These are phyloP conservation scores for Gambusia holbrooki DNA, from an alignment of 2,113 vertebrate species.

Conservation along the genomic window DNA sequence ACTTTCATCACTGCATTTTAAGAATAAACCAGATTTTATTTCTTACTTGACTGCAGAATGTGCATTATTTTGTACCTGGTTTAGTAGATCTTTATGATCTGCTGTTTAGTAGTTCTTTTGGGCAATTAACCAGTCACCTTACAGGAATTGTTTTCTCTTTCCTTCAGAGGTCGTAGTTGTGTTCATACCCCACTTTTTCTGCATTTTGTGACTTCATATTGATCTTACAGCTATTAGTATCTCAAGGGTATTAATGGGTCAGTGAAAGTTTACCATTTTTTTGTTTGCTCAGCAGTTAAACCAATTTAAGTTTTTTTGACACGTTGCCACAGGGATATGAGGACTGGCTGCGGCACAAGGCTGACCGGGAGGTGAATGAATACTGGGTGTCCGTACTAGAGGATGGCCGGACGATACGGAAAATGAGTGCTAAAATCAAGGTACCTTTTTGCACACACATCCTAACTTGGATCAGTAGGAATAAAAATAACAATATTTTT, in stretches of 20 bases:
- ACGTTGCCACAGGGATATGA: slow-evolving; percentile 89
- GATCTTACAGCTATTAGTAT: slow-evolving; percentile 15
- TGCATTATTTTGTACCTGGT: slow-evolving; percentile 8
- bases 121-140: slow-evolving; percentile 23
- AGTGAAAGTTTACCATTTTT: slow-evolving; percentile 19
- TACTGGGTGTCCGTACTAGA: slow-evolving; percentile 89
- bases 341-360: slow-evolving; percentile 97
- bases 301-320: slow-evolving; percentile 18
- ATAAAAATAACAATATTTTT: slow-evolving; percentile 8
- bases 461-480: not conserved
- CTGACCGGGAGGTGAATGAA: slow-evolving; percentile 97
- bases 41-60: slow-evolving; percentile 29
- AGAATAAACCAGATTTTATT: slow-evolving; percentile 28
- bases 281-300: slow-evolving; percentile 26
- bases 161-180: not conserved
- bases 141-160: slow-evolving; percentile 4
- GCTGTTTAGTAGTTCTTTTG: slow-evolving; percentile 33
- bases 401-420: slow-evolving; percentile 82
- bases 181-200: not conserved
- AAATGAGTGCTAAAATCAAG: slow-evolving; percentile 95
- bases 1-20: slow-evolving; percentile 44
- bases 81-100: slow-evolving; percentile 35
- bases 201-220: slow-evolving; percentile 7
- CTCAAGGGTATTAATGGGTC: slow-evolving; percentile 1
- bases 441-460: slow-evolving; percentile 72